Conservation (phyloP, 2,113 vertebrate species). For the Petrocephalus zakoni region DNA sequence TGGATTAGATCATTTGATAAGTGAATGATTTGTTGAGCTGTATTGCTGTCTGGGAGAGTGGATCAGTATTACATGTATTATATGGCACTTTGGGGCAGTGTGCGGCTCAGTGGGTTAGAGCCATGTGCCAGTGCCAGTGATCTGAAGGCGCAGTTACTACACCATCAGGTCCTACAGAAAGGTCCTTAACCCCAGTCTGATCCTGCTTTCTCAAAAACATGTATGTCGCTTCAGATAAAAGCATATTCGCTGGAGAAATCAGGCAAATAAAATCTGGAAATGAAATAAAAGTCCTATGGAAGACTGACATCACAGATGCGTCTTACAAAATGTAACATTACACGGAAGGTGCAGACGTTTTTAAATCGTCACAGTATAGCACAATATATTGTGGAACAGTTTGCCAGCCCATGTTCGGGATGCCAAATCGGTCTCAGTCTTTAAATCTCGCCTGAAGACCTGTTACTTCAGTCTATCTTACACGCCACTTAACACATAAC, state of each 20-base stretch:
- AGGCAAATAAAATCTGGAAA: background rate
- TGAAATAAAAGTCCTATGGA: background rate
- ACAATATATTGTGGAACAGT: too few relatives aligned
- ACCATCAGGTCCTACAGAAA: background rate
- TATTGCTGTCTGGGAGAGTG: background rate
- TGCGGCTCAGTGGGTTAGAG: background rate
- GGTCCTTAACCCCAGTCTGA: background rate
- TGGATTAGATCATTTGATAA: background rate
- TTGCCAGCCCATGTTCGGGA: too few relatives aligned
- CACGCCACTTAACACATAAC: too few relatives aligned
- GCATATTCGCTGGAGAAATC: background rate
- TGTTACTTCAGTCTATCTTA: too few relatives aligned
- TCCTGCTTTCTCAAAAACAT: background rate
- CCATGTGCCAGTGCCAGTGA: background rate
- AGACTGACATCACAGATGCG: background rate
- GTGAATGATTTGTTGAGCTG: background rate
- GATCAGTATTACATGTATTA: background rate
- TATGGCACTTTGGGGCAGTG: too few relatives aligned
- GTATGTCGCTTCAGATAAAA: background rate
- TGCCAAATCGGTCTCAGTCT: too few relatives aligned
- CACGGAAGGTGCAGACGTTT: background rate
- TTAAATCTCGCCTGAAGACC: too few relatives aligned
- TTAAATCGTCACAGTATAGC: too few relatives aligned
- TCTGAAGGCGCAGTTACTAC: background rate
- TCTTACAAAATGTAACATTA: background rate